Base-by-base conservation (phyloP, 2,888 invertebrate genomes). In the Coenonympha arcania region DNA sequence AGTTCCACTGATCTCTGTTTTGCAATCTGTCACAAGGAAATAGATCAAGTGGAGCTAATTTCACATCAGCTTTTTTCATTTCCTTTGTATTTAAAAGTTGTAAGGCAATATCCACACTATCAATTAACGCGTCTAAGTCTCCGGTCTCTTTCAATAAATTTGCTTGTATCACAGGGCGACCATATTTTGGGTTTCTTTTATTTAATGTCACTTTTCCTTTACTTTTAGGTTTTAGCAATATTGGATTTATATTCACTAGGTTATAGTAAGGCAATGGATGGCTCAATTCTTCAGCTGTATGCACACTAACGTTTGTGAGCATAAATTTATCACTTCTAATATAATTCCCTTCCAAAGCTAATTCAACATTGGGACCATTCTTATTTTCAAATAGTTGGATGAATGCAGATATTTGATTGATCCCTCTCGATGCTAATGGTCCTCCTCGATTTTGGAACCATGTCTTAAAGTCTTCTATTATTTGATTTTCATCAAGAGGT, bases 1-100 rank as follows among this genome's bases (percentile, higher is more conserved):
- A 87, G 51, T 83, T 85, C 87, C 87, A 87, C 52, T 82, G 85
- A 58, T 85, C 83, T 65, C 85, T 76, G 55, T 79, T 82, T 36
- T 62, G 73, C 40, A 85, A 58, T 54, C 77, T 73, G 54, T 86
- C 83, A 58, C 87, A 87, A 8, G 87, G 85, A 34, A 84, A 85
- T 24, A 82, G 63, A 60, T 85, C 86, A 46, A 86, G 59, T 0
- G 85, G 79, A 31, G 85, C 84, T 58, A 85, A 70, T 57, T 81
- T 84, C 6, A 87, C 71, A 44, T 83, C 85, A 31, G 78, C 69
- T 56, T 76, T 80, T 54, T 83, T 86, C 61, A 87, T 70, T 63
- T 84, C 83, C 58, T 78, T 83, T 5, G 85, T 84, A 28, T 83
- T 72, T n/a, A 87, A 62, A 48, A 87, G 60, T 47, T 87, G 85